Evolutionary conservation across 2,113 vertebrate species (phyloP).

Genomic region (Bubo bubo): DNA sequence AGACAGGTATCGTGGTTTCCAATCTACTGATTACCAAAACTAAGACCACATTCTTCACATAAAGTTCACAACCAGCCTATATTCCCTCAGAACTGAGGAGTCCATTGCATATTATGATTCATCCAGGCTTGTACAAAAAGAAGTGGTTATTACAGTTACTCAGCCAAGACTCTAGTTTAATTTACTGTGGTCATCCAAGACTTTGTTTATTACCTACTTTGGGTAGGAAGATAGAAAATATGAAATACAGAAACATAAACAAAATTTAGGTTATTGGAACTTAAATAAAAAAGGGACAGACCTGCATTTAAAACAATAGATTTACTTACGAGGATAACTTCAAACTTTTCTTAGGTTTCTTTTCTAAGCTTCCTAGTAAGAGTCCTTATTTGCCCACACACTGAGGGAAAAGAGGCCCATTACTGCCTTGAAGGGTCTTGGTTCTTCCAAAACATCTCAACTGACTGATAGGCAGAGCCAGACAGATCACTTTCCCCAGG

Average conservation of each 20-base stretch:
- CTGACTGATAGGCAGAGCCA: background rate
- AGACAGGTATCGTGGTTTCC: background rate
- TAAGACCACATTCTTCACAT: background rate
- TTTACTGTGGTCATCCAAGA: background rate
- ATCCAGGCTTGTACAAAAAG: background rate
- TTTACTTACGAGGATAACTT: background rate
- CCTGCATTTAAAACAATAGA: background rate
- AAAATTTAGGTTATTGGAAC: background rate
- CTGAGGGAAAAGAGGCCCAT: background rate
- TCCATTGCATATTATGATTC: background rate
- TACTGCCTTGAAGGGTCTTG: background rate
- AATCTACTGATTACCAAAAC: background rate
- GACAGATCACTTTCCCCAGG: background rate
- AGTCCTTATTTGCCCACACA: background rate
- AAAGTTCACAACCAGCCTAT: background rate
- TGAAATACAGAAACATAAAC: background rate
- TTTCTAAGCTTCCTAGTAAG: background rate
- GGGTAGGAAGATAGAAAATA: background rate
- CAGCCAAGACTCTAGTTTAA: background rate
- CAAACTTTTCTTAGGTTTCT: background rate
- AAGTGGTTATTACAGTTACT: background rate
- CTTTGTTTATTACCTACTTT: background rate
- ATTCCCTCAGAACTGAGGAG: background rate
- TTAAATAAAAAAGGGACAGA: background rate
- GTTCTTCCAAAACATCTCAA: background rate